phyloP scores from a whole-genome alignment of 2,797 vertebrate species.

The Australoheros facetus region DNA sequence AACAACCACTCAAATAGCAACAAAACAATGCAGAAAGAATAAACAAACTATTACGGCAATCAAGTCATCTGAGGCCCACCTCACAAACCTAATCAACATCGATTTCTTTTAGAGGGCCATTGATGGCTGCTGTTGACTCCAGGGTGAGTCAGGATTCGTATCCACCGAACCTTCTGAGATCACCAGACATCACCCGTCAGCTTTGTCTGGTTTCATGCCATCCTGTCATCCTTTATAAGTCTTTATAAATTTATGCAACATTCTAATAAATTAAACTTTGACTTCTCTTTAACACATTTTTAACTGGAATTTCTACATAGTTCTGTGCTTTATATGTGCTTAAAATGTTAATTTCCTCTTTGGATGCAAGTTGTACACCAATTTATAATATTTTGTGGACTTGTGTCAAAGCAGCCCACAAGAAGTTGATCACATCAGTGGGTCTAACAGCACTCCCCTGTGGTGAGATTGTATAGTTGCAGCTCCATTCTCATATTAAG shows the following conservation, averaged over 20 bases:
- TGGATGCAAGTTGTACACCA: neutral
- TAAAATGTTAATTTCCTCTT: slow-evolving; percentile 12
- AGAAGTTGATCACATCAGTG: neutral
- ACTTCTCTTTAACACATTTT: neutral
- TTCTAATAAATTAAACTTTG: neutral
- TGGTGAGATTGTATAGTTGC: slow-evolving; percentile 45
- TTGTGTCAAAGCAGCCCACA: neutral
- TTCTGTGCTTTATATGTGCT: neutral
- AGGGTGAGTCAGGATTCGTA: neutral
- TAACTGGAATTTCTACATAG: neutral
- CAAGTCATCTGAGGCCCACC: neutral
- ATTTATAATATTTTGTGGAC: slow-evolving; percentile 10
- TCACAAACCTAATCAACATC: neutral
- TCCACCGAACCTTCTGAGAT: neutral
- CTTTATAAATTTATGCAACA: neutral
- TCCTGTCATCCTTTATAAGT: neutral
- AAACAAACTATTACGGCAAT: neutral
- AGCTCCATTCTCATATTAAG: neutral
- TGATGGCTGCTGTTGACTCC: neutral
- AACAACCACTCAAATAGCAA: neutral
- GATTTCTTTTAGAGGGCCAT: neutral
- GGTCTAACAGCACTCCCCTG: slow-evolving; percentile 53
- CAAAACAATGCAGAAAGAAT: neutral
- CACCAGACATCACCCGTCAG: neutral
- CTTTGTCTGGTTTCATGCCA: neutral